These are phyloP conservation scores for Graphium colonna DNA, from an alignment of 2,888 invertebrate genomes.

Conservation along the genomic window DNA sequence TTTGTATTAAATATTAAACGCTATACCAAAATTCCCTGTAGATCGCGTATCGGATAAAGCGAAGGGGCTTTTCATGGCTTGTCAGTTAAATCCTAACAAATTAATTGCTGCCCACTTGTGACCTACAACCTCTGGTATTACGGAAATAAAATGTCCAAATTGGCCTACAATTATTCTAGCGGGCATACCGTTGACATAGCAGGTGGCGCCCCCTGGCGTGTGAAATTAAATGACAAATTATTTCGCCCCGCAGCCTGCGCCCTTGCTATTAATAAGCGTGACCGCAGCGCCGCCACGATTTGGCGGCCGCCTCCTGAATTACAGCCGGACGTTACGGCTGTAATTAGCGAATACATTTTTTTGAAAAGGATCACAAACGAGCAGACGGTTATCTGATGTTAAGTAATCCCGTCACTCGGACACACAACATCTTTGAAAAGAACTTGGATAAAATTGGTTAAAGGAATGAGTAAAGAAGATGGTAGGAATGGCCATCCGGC, in stretches of 20 bases:
- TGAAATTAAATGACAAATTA: conserved; percentile 34
- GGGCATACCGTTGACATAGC: conserved; percentile 23
- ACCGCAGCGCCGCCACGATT: conserved; percentile 20
- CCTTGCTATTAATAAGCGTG: conserved; percentile 19
- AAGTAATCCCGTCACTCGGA: too few species aligned
- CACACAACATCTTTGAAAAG: too few species aligned
- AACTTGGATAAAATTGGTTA: too few species aligned
- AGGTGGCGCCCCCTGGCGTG: conserved; percentile 26
- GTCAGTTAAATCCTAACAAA: neutral
- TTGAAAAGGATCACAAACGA: too few species aligned
- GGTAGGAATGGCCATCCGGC: too few species aligned
- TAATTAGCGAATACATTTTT: too few species aligned
- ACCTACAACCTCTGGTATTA: neutral
- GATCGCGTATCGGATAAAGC: neutral
- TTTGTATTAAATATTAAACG: too few species aligned
- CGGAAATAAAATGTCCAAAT: conserved; percentile 14
- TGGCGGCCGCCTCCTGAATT: conserved; percentile 10
- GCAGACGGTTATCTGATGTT: too few species aligned
- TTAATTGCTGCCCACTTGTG: neutral
- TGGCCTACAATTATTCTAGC: conserved; percentile 24
- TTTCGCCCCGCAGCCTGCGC: conserved; percentile 25
- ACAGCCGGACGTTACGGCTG: neutral
- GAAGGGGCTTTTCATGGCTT: neutral
- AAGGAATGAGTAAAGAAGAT: too few species aligned
- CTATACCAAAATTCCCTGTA: neutral